Evolutionary conservation across 2,113 vertebrate genomes (phyloP).

Genomic region (Rhynchomys soricoides): DNA sequence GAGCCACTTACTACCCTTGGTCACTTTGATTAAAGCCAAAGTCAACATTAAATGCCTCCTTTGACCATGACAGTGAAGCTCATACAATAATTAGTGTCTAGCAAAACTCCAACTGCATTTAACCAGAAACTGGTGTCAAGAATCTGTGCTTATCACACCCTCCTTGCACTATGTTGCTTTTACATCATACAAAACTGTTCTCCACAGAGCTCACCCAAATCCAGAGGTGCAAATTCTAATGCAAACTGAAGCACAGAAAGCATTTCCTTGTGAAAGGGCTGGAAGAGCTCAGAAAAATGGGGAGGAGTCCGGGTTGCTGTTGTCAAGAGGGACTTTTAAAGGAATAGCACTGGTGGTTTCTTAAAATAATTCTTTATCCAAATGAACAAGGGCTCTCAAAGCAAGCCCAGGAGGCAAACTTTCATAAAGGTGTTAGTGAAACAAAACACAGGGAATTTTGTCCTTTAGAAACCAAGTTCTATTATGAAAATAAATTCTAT

Average conservation of each 20-base stretch:
- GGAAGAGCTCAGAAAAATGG: background rate
- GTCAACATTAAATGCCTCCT: constrained; percentile 20
- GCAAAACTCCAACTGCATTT: background rate
- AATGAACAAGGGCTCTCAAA: constrained; percentile 18
- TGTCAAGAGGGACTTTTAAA: background rate
- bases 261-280: background rate
- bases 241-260: background rate
- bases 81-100: constrained; percentile 21
- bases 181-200: constrained; percentile 13
- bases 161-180: constrained; percentile 28
- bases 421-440: background rate
- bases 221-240: background rate
- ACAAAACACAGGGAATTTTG: background rate
- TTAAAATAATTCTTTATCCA: background rate
- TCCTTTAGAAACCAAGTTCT: background rate
- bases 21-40: constrained; percentile 28
- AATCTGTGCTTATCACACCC: background rate
- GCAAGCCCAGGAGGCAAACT: background rate
- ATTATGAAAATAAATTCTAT: background rate
- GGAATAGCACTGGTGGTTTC: background rate
- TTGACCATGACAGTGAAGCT: background rate
- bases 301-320: background rate
- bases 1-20: background rate
- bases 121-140: background rate
- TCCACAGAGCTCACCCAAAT: background rate